phyloP scores from a whole-genome alignment of 2,888 invertebrate species.

The Drosophila pseudotalamancana region DNA sequence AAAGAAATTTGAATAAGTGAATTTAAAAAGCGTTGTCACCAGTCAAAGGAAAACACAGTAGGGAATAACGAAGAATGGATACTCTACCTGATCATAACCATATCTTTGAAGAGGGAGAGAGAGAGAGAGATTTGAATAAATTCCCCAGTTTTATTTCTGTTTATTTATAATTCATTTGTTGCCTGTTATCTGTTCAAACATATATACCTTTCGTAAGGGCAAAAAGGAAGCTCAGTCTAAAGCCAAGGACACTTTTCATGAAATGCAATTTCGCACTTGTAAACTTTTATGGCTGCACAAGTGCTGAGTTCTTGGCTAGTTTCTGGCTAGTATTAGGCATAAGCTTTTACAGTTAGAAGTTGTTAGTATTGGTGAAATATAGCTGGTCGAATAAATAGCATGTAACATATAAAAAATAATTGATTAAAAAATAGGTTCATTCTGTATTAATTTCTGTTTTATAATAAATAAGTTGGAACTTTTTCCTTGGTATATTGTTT shows the following conservation, averaged over 20 bases:
- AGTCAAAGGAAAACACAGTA: constrained; percentile 20
- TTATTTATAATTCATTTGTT: background rate
- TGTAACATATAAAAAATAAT: no score
- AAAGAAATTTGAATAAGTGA: constrained; percentile 79
- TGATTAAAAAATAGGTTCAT: no score
- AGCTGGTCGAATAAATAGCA: no score
- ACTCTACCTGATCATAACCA: background rate
- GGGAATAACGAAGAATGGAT: background rate
- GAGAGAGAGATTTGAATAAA: no score
- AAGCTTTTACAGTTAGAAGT: no score
- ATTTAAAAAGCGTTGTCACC: constrained; percentile 71
- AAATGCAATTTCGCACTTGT: constrained; percentile 79
- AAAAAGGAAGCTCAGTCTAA: constrained; percentile 45
- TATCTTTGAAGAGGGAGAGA: background rate
- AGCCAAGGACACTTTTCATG: constrained; percentile 76
- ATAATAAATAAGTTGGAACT: no score
- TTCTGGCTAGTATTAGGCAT: background rate
- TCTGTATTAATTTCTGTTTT: no score
- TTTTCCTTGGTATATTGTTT: no score
- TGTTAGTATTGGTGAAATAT: no score
- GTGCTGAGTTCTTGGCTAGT: constrained; percentile 19
- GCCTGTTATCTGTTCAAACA: background rate
- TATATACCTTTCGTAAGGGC: background rate
- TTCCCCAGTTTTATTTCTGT: no score
- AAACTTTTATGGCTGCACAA: constrained; percentile 72